These are phyloP conservation scores for Microtus richardsoni DNA, from an alignment of 2,113 vertebrate genomes.

Conservation along the genomic window DNA sequence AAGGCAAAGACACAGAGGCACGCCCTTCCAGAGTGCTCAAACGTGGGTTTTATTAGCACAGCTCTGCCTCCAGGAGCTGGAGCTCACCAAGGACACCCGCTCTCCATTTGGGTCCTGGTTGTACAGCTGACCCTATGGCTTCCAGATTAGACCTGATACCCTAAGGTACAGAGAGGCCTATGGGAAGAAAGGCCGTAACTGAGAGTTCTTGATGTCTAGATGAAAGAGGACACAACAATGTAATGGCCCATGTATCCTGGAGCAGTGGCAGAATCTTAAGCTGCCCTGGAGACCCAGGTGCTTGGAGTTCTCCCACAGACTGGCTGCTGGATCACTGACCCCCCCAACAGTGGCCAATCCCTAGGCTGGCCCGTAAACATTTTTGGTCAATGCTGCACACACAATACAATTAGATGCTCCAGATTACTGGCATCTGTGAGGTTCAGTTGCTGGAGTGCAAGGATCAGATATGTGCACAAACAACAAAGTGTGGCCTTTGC, in stretches of 20 bases:
- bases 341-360: not conserved
- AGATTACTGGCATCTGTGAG: accelerated
- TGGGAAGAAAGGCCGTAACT: not conserved
- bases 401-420: not conserved
- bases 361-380: not conserved
- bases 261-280: not conserved
- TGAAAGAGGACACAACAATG: not conserved
- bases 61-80: not conserved
- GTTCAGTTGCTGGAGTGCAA: not conserved
- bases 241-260: accelerated
- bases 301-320: not conserved
- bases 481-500: not conserved
- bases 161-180: not conserved
- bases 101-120: not conserved
- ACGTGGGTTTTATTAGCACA: conserved; percentile 59
- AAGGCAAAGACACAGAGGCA: not conserved
- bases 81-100: not conserved
- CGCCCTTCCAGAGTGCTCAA: not conserved
- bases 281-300: not conserved
- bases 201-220: not conserved
- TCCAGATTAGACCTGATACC: not conserved
- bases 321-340: no score
- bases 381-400: not conserved
- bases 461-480: not conserved
- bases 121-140: accelerated